phyloP scores from a whole-genome alignment of 2,113 vertebrate species.

The Dromiciops gliroides region DNA sequence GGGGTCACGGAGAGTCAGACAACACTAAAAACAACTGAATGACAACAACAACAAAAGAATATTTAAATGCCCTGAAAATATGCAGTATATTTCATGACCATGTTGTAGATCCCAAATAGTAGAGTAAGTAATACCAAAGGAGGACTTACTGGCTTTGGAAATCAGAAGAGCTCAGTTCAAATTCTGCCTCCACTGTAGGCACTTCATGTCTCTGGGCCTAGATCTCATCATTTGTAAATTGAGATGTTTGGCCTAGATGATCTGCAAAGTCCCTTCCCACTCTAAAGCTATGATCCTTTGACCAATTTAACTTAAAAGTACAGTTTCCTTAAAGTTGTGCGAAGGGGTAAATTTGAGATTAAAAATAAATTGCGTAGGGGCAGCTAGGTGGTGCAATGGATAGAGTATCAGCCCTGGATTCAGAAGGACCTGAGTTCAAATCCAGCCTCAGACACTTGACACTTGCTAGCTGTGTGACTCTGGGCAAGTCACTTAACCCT shows the following conservation, averaged over 20 bases:
- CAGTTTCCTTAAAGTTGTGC: neutral
- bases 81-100: neutral
- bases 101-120: neutral
- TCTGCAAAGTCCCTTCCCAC: neutral
- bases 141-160: neutral
- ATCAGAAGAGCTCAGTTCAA: neutral
- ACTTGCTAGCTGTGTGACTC: no score
- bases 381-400: no score
- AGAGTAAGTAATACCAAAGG: neutral
- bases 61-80: neutral
- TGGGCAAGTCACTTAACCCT: no score
- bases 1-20: no score
- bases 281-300: neutral
- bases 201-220: no score
- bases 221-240: neutral
- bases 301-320: neutral
- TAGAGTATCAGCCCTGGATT: no score
- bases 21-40: no score
- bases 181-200: neutral
- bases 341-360: neutral
- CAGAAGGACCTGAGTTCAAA: no score
- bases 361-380: neutral
- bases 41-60: neutral
- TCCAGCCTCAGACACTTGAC: no score
- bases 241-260: neutral